Evolutionary conservation across 2,113 vertebrate species (phyloP), one percentile per base, ranked within the genome.

Genomic region (Nerophis lumbriciformis): DNA sequence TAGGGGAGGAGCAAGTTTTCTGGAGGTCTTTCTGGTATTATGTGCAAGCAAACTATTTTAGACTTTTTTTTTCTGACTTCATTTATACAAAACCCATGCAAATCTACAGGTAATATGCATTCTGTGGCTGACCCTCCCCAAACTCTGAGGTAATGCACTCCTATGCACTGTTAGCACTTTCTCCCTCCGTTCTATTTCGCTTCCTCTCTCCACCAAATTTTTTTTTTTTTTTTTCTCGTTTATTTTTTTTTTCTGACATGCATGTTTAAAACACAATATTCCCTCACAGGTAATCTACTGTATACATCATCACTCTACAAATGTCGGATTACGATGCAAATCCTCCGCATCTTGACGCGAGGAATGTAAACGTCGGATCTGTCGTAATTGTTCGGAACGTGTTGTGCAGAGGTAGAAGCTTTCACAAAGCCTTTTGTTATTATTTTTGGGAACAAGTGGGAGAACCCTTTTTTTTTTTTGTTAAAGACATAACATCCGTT

Each of bases 31-130:
- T 95, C 95, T 98, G 96, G 94, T 97, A 94, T 97, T 94, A 96
- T 99, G 96, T 99, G 96, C 96, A 99, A 99, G 96, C 96, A 99
- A 45, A 96, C 96, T 98, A 98, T 96, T 98, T 97, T 93, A 92
- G 95, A 98, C 95, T 91, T 93, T 95, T 97, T 95, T 97, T 93
- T 77, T 85, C 76, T 78, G 69, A 84, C 76, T 87, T 78, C 93
- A 96, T 96, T 96, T 94, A 96, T 96, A 98, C 94, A 98, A 99
- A 99, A 99, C 93, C 95, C 96, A 99, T 99, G 96, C 96, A 98
- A 98, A 97, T 98, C 96, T 99, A 99, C 96, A 99, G 93, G 93
- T 96, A 90, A 99, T 98, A 97, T 94, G 95, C 94, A 98, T 97
- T 98, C 94, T 99, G 96, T 95, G 95, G 93, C 94, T 94, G 94